These are phyloP conservation scores for Aelia acuminata DNA, from an alignment of 2,888 invertebrate genomes.

Conservation along the genomic window DNA sequence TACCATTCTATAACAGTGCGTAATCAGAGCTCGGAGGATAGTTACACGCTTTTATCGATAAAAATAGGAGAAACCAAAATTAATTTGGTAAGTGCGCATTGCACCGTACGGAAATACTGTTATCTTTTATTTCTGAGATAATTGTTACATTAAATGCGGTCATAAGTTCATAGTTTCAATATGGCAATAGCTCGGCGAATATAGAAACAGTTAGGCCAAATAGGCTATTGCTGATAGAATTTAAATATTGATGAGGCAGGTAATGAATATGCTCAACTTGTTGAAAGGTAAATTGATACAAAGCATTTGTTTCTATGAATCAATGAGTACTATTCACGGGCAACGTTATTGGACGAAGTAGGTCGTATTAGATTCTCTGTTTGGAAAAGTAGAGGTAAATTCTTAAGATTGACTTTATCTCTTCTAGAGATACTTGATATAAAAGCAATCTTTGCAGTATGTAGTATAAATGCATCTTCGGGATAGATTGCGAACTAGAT, in stretches of 20 bases:
- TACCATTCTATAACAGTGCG: no score
- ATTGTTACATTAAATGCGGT: background rate
- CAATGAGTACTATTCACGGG: background rate
- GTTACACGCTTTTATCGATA: no score
- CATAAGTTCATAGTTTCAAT: background rate
- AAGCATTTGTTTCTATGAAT: background rate
- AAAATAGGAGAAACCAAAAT: no score
- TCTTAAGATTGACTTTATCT: no score
- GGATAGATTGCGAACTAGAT: no score
- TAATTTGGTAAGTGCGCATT: no score
- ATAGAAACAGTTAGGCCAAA: background rate
- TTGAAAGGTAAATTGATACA: conserved; percentile 4
- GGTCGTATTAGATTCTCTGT: background rate
- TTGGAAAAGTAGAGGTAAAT: no score
- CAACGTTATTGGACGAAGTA: background rate
- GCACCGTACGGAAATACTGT: no score
- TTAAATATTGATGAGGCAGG: background rate
- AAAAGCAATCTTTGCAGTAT: no score
- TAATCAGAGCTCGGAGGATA: no score
- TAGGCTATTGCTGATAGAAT: background rate
- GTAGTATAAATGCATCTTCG: no score
- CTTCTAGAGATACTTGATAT: no score
- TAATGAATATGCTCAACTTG: background rate
- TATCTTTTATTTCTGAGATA: background rate
- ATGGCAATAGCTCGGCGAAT: background rate